Evolutionary conservation across 2,888 invertebrate species (phyloP).

Genomic region (Calameuta pallipes): DNA sequence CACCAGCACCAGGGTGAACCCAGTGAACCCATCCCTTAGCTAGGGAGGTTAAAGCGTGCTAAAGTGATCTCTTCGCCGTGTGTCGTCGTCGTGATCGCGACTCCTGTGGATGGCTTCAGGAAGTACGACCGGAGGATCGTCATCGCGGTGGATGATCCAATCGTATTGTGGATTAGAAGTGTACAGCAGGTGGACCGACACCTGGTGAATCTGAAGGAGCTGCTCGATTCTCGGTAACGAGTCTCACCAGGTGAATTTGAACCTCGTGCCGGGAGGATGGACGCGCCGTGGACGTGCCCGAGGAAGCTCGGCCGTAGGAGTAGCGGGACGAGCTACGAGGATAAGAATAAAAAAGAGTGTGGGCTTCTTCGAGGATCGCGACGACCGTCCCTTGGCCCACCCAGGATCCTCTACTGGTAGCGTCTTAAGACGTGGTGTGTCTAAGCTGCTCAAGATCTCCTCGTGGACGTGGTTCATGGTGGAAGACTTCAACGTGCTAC

Average conservation of each 20-base stretch:
- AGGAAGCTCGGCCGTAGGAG: slow-evolving; percentile 12
- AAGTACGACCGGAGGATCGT: neutral
- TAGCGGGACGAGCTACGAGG: neutral
- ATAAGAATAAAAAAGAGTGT: neutral
- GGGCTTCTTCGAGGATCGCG: slow-evolving; percentile 2
- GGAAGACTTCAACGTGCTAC: neutral
- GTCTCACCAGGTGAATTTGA: neutral
- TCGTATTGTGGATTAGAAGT: neutral
- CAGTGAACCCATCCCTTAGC: neutral
- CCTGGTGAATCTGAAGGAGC: neutral
- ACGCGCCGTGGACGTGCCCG: slow-evolving; percentile 9
- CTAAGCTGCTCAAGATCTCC: neutral
- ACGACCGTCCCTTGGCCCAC: slow-evolving; percentile 1
- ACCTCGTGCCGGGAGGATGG: slow-evolving; percentile 9
- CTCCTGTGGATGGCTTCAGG: neutral
- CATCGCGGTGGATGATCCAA: neutral
- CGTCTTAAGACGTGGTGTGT: neutral
- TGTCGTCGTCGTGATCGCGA: neutral
- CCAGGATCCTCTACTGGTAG: neutral
- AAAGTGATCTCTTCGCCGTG: neutral
- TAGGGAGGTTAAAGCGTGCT: neutral
- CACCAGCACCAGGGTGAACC: neutral
- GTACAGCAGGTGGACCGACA: neutral
- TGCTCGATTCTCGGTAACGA: neutral
- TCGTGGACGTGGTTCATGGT: neutral